phyloP scores from a whole-genome alignment of 2,888 invertebrate genomes.

The Norana najaformis region DNA sequence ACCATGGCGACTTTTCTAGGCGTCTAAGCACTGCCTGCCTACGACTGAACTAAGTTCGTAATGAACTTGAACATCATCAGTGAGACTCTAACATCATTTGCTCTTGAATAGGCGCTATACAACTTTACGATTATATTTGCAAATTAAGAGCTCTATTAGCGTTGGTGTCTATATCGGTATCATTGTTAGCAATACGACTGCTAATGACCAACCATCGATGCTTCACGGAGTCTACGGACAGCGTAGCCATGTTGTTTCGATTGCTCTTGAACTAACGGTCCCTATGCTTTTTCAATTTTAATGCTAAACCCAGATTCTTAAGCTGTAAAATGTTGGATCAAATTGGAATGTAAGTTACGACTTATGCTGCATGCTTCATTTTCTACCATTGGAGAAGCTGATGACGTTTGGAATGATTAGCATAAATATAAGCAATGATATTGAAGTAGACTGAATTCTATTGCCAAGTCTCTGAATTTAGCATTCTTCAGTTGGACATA shows the following conservation, averaged over 20 bases:
- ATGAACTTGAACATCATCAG: neutral
- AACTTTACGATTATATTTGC: neutral
- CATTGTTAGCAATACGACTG: no score
- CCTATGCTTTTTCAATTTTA: neutral
- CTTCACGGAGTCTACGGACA: neutral
- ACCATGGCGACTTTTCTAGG: neutral
- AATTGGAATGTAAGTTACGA: neutral
- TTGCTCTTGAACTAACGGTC: neutral
- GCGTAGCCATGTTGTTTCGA: neutral
- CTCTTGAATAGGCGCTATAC: neutral
- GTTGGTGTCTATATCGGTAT: no score
- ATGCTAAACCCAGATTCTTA: neutral
- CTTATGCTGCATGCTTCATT: neutral
- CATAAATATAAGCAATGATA: neutral
- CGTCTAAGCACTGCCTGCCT: conserved; percentile 9
- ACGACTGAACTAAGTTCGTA: neutral
- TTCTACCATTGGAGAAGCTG: neutral
- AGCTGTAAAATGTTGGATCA: neutral
- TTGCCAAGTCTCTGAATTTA: no score
- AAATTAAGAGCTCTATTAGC: no score
- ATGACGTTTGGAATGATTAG: neutral
- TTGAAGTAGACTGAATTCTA: neutral
- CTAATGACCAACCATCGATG: no score
- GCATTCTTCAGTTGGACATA: no score
- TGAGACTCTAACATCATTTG: neutral